A percentile compares a stretch with the other conserved stretches of the same genome.
phyloP scores from a whole-genome alignment of 2,888 invertebrate species.

The Zaprionus lineosus region DNA sequence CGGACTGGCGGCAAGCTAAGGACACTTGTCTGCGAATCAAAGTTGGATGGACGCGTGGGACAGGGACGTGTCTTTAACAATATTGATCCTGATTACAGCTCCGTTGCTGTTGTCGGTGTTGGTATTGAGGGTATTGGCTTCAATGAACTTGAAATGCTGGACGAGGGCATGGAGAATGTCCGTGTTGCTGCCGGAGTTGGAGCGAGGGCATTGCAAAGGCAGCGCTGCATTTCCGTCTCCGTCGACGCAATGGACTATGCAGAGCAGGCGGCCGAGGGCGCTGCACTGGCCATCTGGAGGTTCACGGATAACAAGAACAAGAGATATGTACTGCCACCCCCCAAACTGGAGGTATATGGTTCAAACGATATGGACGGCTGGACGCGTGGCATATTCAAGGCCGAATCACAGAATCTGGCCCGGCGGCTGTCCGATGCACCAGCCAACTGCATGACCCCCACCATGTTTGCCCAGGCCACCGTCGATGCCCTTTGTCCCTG shows the following conservation, averaged over 20 bases:
- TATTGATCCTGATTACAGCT: conserved; percentile 84
- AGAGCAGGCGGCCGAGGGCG: conserved; percentile 87
- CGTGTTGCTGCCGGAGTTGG: conserved; percentile 86
- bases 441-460: conserved; percentile 90
- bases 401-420: conserved; percentile 89
- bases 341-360: conserved; percentile 84
- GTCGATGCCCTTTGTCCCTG: conserved; percentile 86
- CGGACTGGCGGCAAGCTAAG: conserved; percentile 83
- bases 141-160: conserved; percentile 87
- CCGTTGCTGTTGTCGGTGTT: conserved; percentile 87
- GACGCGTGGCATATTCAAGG: conserved; percentile 87
- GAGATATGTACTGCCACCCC: conserved; percentile 81
- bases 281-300: conserved; percentile 84
- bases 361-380: conserved; percentile 85
- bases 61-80: conserved; percentile 84
- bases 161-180: conserved; percentile 88
- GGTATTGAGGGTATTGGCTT: conserved; percentile 86
- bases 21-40: conserved; percentile 83
- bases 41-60: conserved; percentile 74
- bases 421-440: conserved; percentile 88
- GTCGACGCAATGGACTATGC: conserved; percentile 86
- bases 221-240: conserved; percentile 83
- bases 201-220: conserved; percentile 82
- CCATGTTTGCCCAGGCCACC: conserved; percentile 87
- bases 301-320: conserved; percentile 86